phyloP scores from a whole-genome alignment of 2,888 invertebrate species.

The Lomographa bimaculata region DNA sequence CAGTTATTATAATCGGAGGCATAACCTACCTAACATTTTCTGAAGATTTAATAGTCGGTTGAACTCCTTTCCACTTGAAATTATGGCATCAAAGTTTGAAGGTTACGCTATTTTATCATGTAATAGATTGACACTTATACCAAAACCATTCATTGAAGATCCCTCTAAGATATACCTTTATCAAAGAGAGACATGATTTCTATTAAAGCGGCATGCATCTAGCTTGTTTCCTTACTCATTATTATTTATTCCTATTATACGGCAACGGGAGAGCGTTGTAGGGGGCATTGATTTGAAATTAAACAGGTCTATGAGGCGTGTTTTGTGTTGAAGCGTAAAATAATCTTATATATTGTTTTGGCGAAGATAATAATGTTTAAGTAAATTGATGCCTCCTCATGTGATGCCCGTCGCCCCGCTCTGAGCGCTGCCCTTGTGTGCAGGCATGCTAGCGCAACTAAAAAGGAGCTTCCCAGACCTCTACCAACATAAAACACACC shows the following conservation, averaged over 20 bases:
- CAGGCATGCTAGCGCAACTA: constrained; percentile 94
- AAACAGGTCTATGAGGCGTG: no score
- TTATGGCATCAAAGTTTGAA: constrained; percentile 3
- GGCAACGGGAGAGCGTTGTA: constrained; percentile 56
- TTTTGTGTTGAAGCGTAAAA: no score
- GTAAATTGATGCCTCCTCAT: constrained; percentile 41
- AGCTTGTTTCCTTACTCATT: constrained; percentile 61
- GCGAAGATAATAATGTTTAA: no score
- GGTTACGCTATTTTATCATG: constrained; percentile 8
- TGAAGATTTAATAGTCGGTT: no score
- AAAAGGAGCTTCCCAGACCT: constrained; percentile 95
- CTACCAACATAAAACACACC: constrained; percentile 90
- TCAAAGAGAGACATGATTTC: constrained; percentile 39
- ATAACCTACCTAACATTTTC: no score
- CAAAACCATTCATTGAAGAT: no score
- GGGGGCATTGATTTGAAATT: constrained; percentile 20
- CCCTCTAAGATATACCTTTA: constrained; percentile 7
- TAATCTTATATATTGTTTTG: no score
- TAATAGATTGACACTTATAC: no score
- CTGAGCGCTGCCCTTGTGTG: constrained; percentile 85
- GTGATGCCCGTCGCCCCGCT: constrained; percentile 60
- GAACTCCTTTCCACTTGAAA: neutral
- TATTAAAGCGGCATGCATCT: constrained; percentile 69
- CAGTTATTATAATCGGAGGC: no score
- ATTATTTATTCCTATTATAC: constrained; percentile 62